These are phyloP conservation scores for Aleiodes sp. DNA, from an alignment of 1,140 invertebrate genomes.

Conservation along the genomic window DNA sequence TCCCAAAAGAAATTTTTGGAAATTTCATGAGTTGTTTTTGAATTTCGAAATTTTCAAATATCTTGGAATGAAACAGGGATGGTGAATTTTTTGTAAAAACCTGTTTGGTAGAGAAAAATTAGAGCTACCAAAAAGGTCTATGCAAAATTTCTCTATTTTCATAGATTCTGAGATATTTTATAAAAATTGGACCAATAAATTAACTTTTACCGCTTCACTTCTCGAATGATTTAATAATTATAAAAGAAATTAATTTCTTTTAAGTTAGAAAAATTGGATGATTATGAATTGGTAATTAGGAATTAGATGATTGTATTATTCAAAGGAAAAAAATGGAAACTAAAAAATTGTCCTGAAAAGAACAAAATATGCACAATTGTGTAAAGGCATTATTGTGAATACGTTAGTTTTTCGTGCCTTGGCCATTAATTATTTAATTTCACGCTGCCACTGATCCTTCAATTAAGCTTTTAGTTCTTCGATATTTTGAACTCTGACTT, in stretches of 20 bases:
- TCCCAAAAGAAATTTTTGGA: background rate
- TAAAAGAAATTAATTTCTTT: no score
- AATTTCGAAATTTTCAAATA: no score
- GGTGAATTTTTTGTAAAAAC: no score
- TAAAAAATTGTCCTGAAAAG: background rate
- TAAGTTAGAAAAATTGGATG: no score
- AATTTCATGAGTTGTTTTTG: no score
- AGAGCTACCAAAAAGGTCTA: background rate
- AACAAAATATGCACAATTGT: background rate
- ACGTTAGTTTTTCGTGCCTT: slow-evolving; percentile 6
- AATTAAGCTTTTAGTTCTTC: background rate
- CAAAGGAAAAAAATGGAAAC: background rate
- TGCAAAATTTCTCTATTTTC: background rate
- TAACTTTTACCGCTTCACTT: no score
- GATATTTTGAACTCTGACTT: background rate
- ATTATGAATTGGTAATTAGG: background rate
- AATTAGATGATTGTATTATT: slow-evolving; percentile 2
- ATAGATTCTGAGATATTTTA: background rate
- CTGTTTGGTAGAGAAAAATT: no score
- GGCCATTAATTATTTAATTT: slow-evolving; percentile 1
- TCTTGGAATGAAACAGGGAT: background rate
- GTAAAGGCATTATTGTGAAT: background rate
- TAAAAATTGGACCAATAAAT: no score
- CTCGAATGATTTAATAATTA: no score
- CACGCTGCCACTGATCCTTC: background rate